These are phyloP conservation scores for Butorides virescens DNA, from an alignment of 2,113 vertebrate genomes.

Conservation along the genomic window DNA sequence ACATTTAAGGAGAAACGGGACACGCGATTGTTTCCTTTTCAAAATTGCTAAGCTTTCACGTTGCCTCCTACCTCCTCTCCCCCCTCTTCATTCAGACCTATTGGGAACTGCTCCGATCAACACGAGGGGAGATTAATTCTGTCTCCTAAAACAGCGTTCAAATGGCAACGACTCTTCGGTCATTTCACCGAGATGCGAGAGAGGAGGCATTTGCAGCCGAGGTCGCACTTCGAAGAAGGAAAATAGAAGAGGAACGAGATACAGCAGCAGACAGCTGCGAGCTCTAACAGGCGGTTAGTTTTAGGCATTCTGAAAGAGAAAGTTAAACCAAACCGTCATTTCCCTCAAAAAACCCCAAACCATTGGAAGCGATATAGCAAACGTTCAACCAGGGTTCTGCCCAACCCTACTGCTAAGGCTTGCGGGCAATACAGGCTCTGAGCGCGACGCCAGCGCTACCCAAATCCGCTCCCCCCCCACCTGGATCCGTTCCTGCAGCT, in stretches of 20 bases:
- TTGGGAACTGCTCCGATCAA: not conserved
- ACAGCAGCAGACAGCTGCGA: not conserved
- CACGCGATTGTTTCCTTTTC: accelerated
- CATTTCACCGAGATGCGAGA: not conserved
- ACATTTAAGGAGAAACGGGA: not conserved
- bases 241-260: not conserved
- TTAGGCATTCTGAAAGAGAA: not conserved
- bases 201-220: not conserved
- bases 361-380: accelerated
- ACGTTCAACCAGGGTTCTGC: too few species aligned
- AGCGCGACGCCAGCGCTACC: not conserved
- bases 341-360: not conserved
- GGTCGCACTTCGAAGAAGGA: not conserved
- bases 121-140: not conserved
- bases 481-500: not conserved
- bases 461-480: not conserved
- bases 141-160: not conserved
- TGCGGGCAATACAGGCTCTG: not conserved
- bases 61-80: not conserved
- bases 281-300: not conserved
- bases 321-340: not conserved
- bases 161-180: not conserved
- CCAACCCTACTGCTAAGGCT: not conserved
- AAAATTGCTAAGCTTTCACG: accelerated
- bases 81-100: not conserved